These are phyloP conservation scores for Azemiops feae DNA, from an alignment of 2,113 vertebrate genomes.

Conservation along the genomic window DNA sequence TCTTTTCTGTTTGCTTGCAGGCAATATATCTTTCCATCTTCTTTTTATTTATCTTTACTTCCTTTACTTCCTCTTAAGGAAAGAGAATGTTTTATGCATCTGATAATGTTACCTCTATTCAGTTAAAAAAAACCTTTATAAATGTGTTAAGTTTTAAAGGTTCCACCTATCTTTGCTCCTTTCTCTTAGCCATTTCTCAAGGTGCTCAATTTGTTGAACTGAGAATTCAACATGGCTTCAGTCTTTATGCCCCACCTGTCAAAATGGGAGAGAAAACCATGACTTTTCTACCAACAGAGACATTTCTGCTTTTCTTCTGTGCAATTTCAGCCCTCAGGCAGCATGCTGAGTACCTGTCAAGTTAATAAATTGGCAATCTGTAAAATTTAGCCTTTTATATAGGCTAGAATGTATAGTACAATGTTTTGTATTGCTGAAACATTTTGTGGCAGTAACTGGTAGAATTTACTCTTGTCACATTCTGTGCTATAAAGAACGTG, in stretches of 20 bases:
- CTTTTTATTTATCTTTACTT: not conserved
- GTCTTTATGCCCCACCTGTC: not conserved
- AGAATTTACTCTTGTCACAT: conserved; percentile 24
- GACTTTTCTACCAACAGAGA: not conserved
- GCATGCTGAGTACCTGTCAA: not conserved
- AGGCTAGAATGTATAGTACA: conserved; percentile 22
- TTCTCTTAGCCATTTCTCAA: not conserved
- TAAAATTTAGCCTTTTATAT: conserved; percentile 9
- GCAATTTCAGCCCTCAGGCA: conserved; percentile 18
- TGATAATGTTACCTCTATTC: not conserved
- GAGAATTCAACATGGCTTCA: not conserved
- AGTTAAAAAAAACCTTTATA: not conserved
- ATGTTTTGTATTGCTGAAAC: not conserved
- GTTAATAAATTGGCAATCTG: conserved; percentile 26
- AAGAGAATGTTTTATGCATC: not conserved
- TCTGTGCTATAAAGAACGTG: not conserved
- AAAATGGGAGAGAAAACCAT: not conserved
- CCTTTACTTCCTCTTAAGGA: not conserved
- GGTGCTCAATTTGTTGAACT: not conserved
- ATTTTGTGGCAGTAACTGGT: conserved; percentile 7
- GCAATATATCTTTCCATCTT: not conserved
- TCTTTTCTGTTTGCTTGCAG: not conserved
- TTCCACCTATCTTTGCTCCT: not conserved
- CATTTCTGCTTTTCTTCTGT: not conserved
- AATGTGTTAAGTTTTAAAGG: not conserved